Percentiles rank a stretch among this genome's conserved stretches.
These are phyloP conservation scores for Spheniscus mendiculus DNA, from an alignment of 2,113 vertebrate genomes.

Conservation along the genomic window DNA sequence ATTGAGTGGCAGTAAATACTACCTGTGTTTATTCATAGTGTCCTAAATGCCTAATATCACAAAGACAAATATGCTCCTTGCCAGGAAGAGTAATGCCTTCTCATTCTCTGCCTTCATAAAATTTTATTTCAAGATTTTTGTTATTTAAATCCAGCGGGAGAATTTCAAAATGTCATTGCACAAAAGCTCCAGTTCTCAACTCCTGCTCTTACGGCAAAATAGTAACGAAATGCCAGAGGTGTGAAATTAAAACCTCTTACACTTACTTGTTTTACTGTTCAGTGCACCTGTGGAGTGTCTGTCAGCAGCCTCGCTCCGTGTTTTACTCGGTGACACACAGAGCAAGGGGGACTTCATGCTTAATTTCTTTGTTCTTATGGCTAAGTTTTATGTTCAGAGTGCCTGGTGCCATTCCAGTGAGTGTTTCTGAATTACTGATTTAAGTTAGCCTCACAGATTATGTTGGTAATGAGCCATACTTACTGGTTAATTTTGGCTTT, in stretches of 20 bases:
- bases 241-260: not conserved
- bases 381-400: not conserved
- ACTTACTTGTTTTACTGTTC: not conserved
- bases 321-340: not conserved
- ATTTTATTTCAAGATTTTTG: not conserved
- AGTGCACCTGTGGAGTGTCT: not conserved
- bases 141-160: not conserved
- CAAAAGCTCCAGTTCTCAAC: not conserved
- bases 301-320: not conserved
- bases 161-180: not conserved
- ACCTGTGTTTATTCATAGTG: not conserved
- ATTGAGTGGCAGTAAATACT: not conserved
- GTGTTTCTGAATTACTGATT: not conserved
- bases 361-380: not conserved
- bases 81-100: not conserved
- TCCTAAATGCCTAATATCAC: not conserved
- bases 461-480: not conserved
- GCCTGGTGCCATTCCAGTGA: not conserved
- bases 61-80: not conserved
- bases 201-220: not conserved
- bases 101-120: not conserved
- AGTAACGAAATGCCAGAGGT: not conserved
- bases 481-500: not conserved
- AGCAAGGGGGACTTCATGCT: not conserved
- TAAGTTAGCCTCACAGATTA: not conserved